These are phyloP conservation scores for Apocheima hispidaria DNA, from an alignment of 2,888 invertebrate species.

Conservation along the genomic window DNA sequence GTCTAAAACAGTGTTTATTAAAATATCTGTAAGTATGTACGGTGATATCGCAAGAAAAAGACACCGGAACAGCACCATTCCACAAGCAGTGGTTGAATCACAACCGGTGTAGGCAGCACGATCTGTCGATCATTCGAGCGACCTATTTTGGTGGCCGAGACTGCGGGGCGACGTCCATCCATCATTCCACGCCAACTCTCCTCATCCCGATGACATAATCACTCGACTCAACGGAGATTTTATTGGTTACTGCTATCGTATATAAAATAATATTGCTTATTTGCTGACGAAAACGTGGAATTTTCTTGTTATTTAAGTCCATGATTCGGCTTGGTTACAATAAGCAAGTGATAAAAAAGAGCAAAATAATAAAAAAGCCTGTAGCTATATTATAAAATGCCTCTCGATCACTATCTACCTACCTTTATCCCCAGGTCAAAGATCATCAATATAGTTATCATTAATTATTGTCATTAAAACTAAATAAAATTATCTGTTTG, in stretches of 20 bases:
- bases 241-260: constrained; percentile 14
- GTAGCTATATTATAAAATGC: too few species aligned
- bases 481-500: too few species aligned
- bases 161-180: constrained; percentile 23
- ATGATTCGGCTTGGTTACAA: too few species aligned
- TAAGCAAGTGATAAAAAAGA: not conserved
- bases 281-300: constrained; percentile 12
- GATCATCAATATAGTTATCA: too few species aligned
- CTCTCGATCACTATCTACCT: too few species aligned
- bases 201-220: constrained; percentile 26
- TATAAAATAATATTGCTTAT: constrained; percentile 13
- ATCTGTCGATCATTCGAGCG: constrained; percentile 4
- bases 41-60: not conserved
- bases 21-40: not conserved
- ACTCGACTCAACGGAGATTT: constrained; percentile 5
- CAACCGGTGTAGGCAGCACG: not conserved
- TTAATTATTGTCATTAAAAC: too few species aligned
- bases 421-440: too few species aligned
- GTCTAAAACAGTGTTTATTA: not conserved
- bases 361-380: too few species aligned
- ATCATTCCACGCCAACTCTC: constrained; percentile 8
- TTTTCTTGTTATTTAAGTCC: not conserved
- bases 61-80: not conserved
- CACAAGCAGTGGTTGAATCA: constrained; percentile 10
- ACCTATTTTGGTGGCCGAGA: constrained; percentile 27